Conservation (phyloP, 2,888 invertebrate genomes). For the Drosophila kambysellisi region DNA sequence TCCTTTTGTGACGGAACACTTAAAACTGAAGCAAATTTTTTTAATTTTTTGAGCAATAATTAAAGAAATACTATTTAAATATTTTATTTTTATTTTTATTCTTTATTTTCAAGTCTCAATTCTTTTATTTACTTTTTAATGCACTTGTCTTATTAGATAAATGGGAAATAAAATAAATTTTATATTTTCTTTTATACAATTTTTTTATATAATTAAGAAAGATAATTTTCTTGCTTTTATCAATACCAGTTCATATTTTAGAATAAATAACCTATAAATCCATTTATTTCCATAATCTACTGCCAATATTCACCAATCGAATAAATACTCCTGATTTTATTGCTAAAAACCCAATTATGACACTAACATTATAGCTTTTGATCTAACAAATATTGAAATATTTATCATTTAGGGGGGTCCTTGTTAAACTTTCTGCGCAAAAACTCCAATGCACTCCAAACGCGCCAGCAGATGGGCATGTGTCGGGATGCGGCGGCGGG, state of each 20-base stretch:
- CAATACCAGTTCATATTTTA: too few relatives aligned
- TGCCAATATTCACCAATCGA: not conserved
- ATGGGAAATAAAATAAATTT: too few relatives aligned
- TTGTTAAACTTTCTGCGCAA: constrained; percentile 94
- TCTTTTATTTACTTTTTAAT: too few relatives aligned
- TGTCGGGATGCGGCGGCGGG: constrained; percentile 97
- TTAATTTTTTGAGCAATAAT: not conserved
- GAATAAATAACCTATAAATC: not conserved
- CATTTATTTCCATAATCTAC: not conserved
- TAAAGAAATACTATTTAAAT: not conserved
- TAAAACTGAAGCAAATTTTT: not conserved
- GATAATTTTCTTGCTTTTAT: not conserved
- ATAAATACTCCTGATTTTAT: not conserved
- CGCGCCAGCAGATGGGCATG: constrained; percentile 92
- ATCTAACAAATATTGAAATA: not conserved
- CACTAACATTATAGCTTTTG: not conserved
- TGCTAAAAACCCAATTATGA: not conserved
- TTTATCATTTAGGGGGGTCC: constrained; percentile 90
- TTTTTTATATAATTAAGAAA: not conserved
- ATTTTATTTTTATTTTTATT: not conserved
- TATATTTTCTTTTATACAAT: too few relatives aligned
- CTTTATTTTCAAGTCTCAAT: not conserved
- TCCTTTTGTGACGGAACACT: not conserved
- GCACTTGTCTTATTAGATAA: too few relatives aligned
- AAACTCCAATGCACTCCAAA: constrained; percentile 89